phyloP scores from a whole-genome alignment of 2,888 invertebrate genomes.

The Myopa testacea region DNA sequence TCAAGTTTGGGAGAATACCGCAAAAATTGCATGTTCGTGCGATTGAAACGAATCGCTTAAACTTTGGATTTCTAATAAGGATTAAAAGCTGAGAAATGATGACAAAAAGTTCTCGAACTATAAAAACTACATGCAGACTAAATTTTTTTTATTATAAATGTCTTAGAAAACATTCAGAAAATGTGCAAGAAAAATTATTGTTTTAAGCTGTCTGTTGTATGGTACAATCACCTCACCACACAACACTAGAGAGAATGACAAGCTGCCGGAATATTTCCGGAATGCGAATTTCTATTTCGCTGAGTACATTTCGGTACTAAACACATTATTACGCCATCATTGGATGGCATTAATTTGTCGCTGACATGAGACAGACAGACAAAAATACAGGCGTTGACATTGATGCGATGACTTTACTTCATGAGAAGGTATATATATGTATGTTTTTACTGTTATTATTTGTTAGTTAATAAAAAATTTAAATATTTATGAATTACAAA shows the following conservation, averaged over 20 bases:
- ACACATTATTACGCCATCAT: background rate
- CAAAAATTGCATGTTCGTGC: slow-evolving; percentile 33
- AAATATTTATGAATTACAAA: too few species aligned
- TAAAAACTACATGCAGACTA: too few species aligned
- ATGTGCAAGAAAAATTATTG: background rate
- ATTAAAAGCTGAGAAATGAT: background rate
- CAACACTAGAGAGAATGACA: background rate
- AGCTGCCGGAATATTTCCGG: background rate
- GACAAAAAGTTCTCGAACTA: background rate
- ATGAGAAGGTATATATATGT: too few species aligned
- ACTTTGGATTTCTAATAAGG: slow-evolving; percentile 19
- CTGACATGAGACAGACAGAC: background rate
- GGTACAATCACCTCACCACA: too few species aligned
- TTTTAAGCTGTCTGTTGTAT: too few species aligned
- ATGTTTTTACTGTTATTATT: too few species aligned
- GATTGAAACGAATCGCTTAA: slow-evolving; percentile 25
- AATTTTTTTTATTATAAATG: too few species aligned
- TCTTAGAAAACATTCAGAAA: background rate
- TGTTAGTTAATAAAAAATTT: too few species aligned
- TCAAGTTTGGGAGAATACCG: slow-evolving; percentile 17
- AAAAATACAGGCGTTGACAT: background rate
- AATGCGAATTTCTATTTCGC: background rate
- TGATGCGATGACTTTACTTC: background rate
- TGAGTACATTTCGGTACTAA: background rate
- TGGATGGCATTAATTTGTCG: background rate